phyloP scores from a whole-genome alignment of 2,797 vertebrate species.

The Danio aesculapii region DNA sequence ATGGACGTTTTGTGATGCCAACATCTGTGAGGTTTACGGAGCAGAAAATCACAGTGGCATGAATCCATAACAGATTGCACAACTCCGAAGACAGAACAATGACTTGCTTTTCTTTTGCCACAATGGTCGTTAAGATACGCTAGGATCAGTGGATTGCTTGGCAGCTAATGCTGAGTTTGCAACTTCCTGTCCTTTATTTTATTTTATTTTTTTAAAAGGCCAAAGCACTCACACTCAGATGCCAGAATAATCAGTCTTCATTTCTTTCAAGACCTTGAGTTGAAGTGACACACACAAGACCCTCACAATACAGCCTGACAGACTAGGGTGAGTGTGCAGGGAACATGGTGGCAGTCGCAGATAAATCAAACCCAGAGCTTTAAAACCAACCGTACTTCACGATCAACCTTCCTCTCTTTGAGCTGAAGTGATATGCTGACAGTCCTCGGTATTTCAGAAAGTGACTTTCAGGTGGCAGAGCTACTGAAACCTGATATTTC shows the following conservation, averaged over 20 bases:
- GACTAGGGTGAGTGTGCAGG: slow-evolving; percentile 29
- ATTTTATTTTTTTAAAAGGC: slow-evolving; percentile 3
- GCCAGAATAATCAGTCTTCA: slow-evolving; percentile 69
- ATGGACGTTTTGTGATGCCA: slow-evolving; percentile 41
- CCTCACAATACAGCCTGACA: slow-evolving; percentile 44
- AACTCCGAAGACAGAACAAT: slow-evolving; percentile 29
- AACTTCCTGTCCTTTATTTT: slow-evolving; percentile 41
- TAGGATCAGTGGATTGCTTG: slow-evolving; percentile 48
- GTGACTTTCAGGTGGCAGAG: background rate
- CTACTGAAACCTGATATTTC: background rate
- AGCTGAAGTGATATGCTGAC: background rate
- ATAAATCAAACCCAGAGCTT: slow-evolving; percentile 29
- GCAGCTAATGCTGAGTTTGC: slow-evolving; percentile 64
- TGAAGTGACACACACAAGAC: slow-evolving; percentile 56
- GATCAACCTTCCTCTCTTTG: background rate
- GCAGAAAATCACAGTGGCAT: slow-evolving; percentile 34
- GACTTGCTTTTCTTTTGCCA: slow-evolving; percentile 39
- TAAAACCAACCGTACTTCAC: slow-evolving; percentile 8
- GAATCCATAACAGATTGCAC: slow-evolving; percentile 32
- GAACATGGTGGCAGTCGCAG: slow-evolving; percentile 1
- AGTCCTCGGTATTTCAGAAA: background rate
- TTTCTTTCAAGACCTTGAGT: slow-evolving; percentile 61
- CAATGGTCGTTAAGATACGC: slow-evolving; percentile 57
- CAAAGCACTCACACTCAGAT: slow-evolving; percentile 49
- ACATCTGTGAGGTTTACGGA: slow-evolving; percentile 55